phyloP scores from a whole-genome alignment of 1,140 invertebrate genomes.

The Pissodes strobi region DNA sequence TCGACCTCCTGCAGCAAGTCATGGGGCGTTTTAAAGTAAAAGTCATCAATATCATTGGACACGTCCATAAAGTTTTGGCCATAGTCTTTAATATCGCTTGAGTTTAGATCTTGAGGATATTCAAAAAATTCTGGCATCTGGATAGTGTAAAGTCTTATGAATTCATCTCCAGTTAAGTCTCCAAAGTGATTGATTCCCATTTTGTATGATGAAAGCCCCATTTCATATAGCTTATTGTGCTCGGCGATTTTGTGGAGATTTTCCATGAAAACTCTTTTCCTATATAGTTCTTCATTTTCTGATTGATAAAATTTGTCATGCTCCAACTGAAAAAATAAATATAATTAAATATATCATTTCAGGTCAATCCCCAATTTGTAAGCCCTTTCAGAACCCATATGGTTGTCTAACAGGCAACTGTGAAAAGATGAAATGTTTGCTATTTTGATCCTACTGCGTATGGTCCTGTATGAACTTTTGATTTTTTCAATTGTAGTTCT shows the following conservation, averaged over 20 bases:
- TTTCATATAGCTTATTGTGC: slow-evolving; percentile 73
- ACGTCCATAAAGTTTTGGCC: not conserved
- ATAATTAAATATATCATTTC: no score
- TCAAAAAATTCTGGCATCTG: no score
- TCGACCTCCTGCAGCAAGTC: slow-evolving; percentile 73
- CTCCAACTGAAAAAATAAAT: no score
- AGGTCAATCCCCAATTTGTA: no score
- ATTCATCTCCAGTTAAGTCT: slow-evolving; percentile 84
- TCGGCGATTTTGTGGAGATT: slow-evolving; percentile 80
- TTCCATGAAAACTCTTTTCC: slow-evolving; percentile 83
- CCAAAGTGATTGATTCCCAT: slow-evolving; percentile 78
- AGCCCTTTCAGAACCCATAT: no score
- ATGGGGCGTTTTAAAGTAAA: not conserved
- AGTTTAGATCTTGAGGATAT: no score
- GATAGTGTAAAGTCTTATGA: slow-evolving; percentile 72
- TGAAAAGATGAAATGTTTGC: no score
- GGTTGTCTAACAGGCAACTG: no score
- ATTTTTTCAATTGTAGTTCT: no score
- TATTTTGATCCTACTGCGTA: no score
- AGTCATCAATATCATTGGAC: not conserved
- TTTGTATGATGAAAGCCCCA: slow-evolving; percentile 67
- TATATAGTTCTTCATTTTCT: slow-evolving; percentile 72
- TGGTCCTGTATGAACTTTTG: no score
- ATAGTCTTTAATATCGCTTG: slow-evolving; percentile 65
- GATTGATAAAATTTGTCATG: not conserved